Percentiles rank a stretch among this genome's conserved stretches.
These are phyloP conservation scores for Dromiciops gliroides DNA, from an alignment of 2,113 vertebrate genomes.

Conservation along the genomic window DNA sequence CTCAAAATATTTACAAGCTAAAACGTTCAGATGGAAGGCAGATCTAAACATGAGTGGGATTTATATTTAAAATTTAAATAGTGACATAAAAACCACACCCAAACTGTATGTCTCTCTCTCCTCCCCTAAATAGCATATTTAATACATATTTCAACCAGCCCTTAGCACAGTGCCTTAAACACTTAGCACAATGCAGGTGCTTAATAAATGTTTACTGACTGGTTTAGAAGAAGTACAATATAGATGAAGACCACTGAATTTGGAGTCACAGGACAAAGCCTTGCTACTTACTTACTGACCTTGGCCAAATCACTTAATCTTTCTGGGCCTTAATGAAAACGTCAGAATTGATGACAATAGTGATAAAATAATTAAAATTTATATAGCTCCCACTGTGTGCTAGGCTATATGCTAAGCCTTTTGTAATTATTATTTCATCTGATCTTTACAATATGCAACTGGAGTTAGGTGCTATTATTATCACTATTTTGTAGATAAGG, in stretches of 20 bases:
- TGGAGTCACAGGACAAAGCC: background rate
- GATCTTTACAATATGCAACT: background rate
- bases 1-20: slow-evolving; percentile 23
- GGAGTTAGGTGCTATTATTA: background rate
- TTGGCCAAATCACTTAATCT: background rate
- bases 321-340: background rate
- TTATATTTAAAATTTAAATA: slow-evolving; percentile 37
- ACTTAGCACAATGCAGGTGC: background rate
- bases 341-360: background rate
- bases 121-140: slow-evolving; percentile 10
- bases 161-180: background rate
- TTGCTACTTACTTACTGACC: background rate
- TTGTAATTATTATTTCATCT: background rate
- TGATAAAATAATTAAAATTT: background rate
- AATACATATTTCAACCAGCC: background rate
- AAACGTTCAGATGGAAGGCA: slow-evolving; percentile 24
- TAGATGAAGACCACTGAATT: background rate
- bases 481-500: background rate
- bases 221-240: background rate
- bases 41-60: slow-evolving; percentile 11
- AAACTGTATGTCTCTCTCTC: background rate
- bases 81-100: background rate
- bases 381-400: too few species aligned
- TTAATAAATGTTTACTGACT: background rate
- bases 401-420: too few species aligned